These are phyloP conservation scores for Phallusia fumigata DNA, from an alignment of 23 tunicate genomes.

Conservation along the genomic window DNA sequence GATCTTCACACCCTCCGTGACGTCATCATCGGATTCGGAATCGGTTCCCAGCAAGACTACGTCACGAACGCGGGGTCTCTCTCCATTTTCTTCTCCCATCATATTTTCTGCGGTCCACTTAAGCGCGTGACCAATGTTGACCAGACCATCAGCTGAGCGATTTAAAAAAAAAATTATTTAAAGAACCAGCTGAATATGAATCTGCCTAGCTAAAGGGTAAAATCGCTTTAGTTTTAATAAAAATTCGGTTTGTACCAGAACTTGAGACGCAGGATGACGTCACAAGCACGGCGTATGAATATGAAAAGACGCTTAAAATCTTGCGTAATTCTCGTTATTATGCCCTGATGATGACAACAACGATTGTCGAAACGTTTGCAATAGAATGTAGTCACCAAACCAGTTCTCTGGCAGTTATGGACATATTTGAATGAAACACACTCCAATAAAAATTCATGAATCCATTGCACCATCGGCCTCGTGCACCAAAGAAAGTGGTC, in stretches of 20 bases:
- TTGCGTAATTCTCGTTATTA: no score
- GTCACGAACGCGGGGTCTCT: slow-evolving; percentile 16
- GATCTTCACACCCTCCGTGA: not conserved
- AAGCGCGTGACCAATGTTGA: slow-evolving; percentile 8
- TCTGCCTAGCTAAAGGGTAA: not conserved
- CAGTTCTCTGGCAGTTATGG: no score
- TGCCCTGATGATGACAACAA: no score
- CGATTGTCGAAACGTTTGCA: no score
- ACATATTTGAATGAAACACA: no score
- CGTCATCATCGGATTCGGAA: slow-evolving; percentile 16
- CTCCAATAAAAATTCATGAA: no score
- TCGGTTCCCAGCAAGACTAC: slow-evolving; percentile 9
- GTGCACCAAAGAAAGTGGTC: no score
- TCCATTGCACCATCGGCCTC: no score
- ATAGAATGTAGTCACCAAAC: no score
- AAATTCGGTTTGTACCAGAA: not conserved
- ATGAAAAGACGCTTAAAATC: no score
- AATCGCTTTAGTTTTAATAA: not conserved
- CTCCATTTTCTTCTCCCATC: not conserved
- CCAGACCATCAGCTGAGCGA: slow-evolving; percentile 2
- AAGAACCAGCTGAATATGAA: no score
- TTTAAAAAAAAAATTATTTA: not conserved
- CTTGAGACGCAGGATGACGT: not conserved
- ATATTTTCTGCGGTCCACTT: slow-evolving; percentile 15
- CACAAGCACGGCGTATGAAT: not conserved